Conservation (phyloP, 2,797 vertebrate species). For the Ptychobarbus kaznakovi region DNA sequence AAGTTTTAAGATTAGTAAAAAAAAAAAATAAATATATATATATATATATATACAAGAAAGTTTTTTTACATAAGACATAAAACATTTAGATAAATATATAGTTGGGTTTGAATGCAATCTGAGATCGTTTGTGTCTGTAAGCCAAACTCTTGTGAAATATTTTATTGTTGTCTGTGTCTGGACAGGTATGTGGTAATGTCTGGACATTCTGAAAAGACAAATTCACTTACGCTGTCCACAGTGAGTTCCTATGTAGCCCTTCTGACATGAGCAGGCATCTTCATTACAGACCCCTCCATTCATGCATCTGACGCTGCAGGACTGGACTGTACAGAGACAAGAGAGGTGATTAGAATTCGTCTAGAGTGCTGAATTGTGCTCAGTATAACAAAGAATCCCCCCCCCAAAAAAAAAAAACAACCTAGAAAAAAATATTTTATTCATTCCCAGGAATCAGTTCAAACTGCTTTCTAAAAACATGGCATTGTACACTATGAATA, state of each 20-base stretch:
- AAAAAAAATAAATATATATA: neutral
- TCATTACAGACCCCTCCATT: slow-evolving; percentile 88
- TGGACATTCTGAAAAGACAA: neutral
- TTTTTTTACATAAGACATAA: neutral
- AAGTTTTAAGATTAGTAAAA: neutral
- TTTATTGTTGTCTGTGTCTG: slow-evolving; percentile 24
- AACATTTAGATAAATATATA: neutral
- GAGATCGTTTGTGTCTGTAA: neutral
- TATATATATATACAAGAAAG: too few species aligned
- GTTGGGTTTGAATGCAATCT: neutral
- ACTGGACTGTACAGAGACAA: slow-evolving; percentile 76
- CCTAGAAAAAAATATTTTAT: neutral
- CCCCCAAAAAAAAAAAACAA: neutral
- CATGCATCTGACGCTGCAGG: slow-evolving; percentile 88
- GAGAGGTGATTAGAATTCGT: neutral
- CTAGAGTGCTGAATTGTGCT: slow-evolving; percentile 2
- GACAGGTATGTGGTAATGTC: neutral
- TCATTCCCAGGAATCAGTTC: neutral
- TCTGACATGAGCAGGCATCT: slow-evolving; percentile 85
- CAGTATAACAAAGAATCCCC: neutral
- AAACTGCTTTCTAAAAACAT: neutral
- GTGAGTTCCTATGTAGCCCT: slow-evolving; percentile 87
- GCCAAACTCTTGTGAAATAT: neutral
- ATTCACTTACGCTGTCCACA: slow-evolving; percentile 90
- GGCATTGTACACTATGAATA: neutral